Conservation (phyloP, 2,888 invertebrate genomes). For the Oligia fasciuncula region DNA sequence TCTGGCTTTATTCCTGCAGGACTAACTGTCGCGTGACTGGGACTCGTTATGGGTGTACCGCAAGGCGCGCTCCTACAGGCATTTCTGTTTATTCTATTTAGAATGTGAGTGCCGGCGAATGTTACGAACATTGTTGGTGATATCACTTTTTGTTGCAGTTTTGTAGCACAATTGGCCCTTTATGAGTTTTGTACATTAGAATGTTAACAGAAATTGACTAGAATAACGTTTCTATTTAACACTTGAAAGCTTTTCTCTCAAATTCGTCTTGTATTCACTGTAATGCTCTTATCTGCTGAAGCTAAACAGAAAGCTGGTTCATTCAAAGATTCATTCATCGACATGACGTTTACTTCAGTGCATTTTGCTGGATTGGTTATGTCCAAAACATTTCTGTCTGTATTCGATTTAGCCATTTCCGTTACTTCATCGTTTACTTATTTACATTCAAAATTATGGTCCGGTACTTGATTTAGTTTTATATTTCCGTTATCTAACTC, state of each 20-base stretch:
- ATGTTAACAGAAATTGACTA: conserved; percentile 1
- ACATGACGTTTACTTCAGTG: conserved; percentile 23
- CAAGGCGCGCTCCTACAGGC: conserved; percentile 78
- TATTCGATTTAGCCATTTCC: conserved; percentile 5
- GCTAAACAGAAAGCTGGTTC: conserved; percentile 32
- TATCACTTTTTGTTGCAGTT: conserved; percentile 64
- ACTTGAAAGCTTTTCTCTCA: conserved; percentile 1
- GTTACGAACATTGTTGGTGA: conserved; percentile 71
- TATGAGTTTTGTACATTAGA: conserved; percentile 28
- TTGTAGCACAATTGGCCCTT: conserved; percentile 52
- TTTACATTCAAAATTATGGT: conserved; percentile 24
- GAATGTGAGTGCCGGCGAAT: conserved; percentile 71
- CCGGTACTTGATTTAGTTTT: conserved; percentile 20
- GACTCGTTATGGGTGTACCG: conserved; percentile 81
- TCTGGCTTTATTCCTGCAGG: conserved; percentile 87
- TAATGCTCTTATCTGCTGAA: conserved; percentile 28
- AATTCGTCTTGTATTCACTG: conserved; percentile 9
- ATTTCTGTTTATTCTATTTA: conserved; percentile 79
- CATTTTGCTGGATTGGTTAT: conserved; percentile 19
- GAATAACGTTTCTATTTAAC: background rate
- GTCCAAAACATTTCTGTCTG: conserved; percentile 5
- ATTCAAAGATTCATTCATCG: conserved; percentile 45
- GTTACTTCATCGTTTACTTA: conserved; percentile 21
- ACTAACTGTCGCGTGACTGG: conserved; percentile 87
- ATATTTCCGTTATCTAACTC: conserved; percentile 34